These are phyloP conservation scores for Antennarius maculatus DNA, from an alignment of 2,797 vertebrate genomes.

Conservation along the genomic window DNA sequence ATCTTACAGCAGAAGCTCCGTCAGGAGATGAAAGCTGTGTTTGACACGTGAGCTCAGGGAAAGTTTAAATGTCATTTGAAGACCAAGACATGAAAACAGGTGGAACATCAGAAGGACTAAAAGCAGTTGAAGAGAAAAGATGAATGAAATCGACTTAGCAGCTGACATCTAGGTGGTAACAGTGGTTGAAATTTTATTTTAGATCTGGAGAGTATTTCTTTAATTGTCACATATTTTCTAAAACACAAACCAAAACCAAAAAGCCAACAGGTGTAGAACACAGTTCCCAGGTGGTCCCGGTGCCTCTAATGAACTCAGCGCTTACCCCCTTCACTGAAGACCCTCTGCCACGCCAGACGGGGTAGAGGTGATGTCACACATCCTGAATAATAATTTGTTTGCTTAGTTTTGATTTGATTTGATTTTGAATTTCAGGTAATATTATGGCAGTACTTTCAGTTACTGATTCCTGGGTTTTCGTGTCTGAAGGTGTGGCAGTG, in stretches of 20 bases:
- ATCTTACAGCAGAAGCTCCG: background rate
- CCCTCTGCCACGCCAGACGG: too few species aligned
- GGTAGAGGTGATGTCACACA: too few species aligned
- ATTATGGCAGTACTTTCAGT: background rate
- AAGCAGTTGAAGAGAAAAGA: background rate
- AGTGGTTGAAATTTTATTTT: background rate
- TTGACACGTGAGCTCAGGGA: background rate
- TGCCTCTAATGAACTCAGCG: too few species aligned
- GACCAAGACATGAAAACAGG: background rate
- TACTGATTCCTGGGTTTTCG: background rate
- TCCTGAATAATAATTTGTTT: too few species aligned
- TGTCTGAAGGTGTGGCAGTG: constrained; percentile 92
- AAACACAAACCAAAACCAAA: too few species aligned
- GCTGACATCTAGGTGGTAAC: background rate
- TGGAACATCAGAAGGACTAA: background rate
- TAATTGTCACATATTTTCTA: too few species aligned
- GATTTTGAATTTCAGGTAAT: background rate
- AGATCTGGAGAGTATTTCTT: too few species aligned
- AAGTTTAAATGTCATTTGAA: background rate
- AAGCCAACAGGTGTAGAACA: too few species aligned
- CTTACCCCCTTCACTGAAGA: too few species aligned
- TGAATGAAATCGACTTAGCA: background rate
- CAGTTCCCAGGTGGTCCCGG: too few species aligned
- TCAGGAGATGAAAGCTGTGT: background rate
- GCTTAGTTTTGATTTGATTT: too few species aligned